phyloP scores from a whole-genome alignment of 2,888 invertebrate genomes.

The Latrodectus hesperus region DNA sequence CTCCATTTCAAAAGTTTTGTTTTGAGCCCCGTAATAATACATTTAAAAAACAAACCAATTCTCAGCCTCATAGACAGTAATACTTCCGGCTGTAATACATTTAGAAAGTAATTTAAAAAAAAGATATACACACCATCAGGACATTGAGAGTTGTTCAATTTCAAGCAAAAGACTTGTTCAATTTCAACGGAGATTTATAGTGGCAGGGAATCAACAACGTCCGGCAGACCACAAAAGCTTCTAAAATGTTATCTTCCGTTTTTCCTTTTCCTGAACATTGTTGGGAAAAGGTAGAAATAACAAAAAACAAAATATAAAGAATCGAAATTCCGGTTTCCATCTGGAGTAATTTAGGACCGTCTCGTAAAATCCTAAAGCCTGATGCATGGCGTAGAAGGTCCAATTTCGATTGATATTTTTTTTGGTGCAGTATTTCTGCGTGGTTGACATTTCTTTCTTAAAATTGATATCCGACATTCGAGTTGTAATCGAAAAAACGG shows the following conservation, averaged over 20 bases:
- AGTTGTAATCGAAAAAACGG: too few species aligned
- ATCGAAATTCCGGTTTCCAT: slow-evolving; percentile 29
- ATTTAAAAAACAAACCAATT: slow-evolving; percentile 11
- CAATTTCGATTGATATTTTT: slow-evolving; percentile 52
- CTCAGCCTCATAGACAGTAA: slow-evolving; percentile 32
- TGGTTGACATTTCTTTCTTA: slow-evolving; percentile 10
- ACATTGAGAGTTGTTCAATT: slow-evolving; percentile 62
- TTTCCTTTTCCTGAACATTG: slow-evolving; percentile 25
- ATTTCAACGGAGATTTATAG: slow-evolving; percentile 62
- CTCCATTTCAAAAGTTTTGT: background rate
- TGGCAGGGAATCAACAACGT: slow-evolving; percentile 48
- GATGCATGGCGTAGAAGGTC: slow-evolving; percentile 49
- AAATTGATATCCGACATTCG: slow-evolving; percentile 46
- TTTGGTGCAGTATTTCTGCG: background rate
- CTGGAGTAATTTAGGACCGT: slow-evolving; percentile 51
- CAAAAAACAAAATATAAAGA: slow-evolving; percentile 3
- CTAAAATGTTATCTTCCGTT: slow-evolving; percentile 12
- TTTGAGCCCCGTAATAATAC: background rate
- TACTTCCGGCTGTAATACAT: slow-evolving; percentile 35
- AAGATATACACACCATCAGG: slow-evolving; percentile 17
- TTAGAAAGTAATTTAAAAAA: slow-evolving; percentile 30
- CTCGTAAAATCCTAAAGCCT: slow-evolving; percentile 63
- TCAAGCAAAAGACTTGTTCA: slow-evolving; percentile 55
- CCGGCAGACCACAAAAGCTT: slow-evolving; percentile 59
- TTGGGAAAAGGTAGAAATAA: slow-evolving; percentile 4